A percentile compares a stretch with the other conserved stretches of the same genome.
Conservation (phyloP, 2,888 invertebrate species). For the Rotaria sp. region DNA sequence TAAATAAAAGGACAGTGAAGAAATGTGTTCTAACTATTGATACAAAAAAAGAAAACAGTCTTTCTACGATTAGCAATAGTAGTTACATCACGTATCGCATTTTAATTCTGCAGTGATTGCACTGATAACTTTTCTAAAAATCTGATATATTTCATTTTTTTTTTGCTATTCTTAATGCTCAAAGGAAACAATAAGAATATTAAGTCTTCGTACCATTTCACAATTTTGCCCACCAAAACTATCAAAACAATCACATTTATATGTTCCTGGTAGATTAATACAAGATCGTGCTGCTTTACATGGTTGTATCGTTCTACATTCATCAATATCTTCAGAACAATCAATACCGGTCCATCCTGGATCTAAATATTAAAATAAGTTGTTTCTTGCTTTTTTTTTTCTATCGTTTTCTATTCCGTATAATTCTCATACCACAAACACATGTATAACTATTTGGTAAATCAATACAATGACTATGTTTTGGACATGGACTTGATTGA, state of each 20-base stretch:
- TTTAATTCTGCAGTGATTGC: no score
- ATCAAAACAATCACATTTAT: conserved; percentile 30
- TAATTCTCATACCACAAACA: conserved; percentile 21
- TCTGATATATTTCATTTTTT: no score
- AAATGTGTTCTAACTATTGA: no score
- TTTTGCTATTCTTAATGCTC: no score
- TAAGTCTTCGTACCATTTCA: conserved; percentile 23
- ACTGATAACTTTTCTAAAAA: no score
- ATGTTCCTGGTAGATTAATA: conserved; percentile 25
- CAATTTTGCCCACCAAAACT: conserved; percentile 19
- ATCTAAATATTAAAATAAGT: background rate
- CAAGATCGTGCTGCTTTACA: conserved; percentile 22
- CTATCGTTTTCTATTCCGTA: no score
- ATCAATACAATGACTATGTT: conserved; percentile 24
- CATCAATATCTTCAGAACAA: background rate
- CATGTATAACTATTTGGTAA: conserved; percentile 18
- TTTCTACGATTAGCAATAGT: no score
- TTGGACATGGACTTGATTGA: conserved; percentile 20
- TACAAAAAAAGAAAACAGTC: no score
- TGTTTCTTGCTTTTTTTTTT: background rate
- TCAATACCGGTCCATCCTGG: background rate
- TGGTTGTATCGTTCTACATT: conserved; percentile 20
- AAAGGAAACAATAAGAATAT: no score
- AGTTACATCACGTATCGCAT: no score
- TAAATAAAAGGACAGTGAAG: no score